Percentiles rank a stretch among this genome's conserved stretches.
These are phyloP conservation scores for Penaeus chinensis DNA, from an alignment of 1,140 invertebrate genomes.

Conservation along the genomic window DNA sequence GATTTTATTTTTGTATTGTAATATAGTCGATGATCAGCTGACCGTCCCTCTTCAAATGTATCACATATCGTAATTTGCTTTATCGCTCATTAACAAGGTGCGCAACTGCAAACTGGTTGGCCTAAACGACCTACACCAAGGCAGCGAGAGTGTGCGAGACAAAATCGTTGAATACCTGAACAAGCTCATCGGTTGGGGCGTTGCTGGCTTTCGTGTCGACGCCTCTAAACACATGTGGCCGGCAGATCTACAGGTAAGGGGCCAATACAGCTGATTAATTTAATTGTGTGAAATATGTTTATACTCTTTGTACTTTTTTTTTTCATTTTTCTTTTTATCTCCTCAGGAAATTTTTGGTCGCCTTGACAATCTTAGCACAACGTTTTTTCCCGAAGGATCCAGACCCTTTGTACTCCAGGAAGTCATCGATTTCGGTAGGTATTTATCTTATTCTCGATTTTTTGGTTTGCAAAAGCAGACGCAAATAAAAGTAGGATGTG, in stretches of 20 bases:
- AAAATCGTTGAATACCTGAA: slow-evolving; percentile 80
- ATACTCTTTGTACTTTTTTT: slow-evolving; percentile 67
- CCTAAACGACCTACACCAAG: slow-evolving; percentile 80
- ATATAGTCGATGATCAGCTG: too few relatives aligned
- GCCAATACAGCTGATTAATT: slow-evolving; percentile 72
- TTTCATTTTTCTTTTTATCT: background rate
- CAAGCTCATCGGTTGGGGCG: slow-evolving; percentile 78
- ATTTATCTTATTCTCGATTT: slow-evolving; percentile 26
- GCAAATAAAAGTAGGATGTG: too few relatives aligned
- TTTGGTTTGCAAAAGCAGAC: slow-evolving; percentile 10
- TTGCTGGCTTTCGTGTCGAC: slow-evolving; percentile 79
- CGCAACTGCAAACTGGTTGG: slow-evolving; percentile 66
- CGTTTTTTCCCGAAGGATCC: slow-evolving; percentile 65
- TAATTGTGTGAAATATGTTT: slow-evolving; percentile 73
- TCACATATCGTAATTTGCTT: too few relatives aligned
- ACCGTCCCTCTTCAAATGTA: too few relatives aligned
- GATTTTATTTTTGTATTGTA: background rate
- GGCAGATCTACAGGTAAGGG: slow-evolving; percentile 79
- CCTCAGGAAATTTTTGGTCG: slow-evolving; percentile 58
- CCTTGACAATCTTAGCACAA: slow-evolving; percentile 66
- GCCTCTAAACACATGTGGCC: slow-evolving; percentile 73
- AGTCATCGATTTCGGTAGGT: slow-evolving; percentile 71
- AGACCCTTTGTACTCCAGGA: slow-evolving; percentile 71
- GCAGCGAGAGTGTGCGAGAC: slow-evolving; percentile 75
- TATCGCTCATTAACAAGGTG: background rate